Evolutionary conservation across 2,113 vertebrate genomes (phyloP), one percentile per base, ranked within the genome.

Genomic region (Colaptes auratus): DNA sequence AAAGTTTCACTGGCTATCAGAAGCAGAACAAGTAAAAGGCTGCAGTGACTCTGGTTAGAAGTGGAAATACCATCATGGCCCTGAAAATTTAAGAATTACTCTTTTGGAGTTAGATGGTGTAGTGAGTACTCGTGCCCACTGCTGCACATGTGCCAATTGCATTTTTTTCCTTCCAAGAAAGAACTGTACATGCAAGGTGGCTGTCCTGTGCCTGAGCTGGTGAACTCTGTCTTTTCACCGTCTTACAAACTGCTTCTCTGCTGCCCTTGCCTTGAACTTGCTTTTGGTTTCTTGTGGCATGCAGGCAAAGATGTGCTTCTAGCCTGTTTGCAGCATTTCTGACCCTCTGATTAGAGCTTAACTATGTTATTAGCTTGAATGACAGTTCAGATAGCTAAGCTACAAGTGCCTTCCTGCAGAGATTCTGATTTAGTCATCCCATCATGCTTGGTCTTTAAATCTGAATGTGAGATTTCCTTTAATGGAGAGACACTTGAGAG

Each of bases 141-240:
- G 55, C 48, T 64, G 25, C 35, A 58, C 8, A 0, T 20, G 48
- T 52, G 31, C 50, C 74, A 76, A 0, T 42, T 86, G 46, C 60
- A 11, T 46, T 87, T 85, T 85, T 39, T 67, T 71, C n/a, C 25
- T 73, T 60, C 55, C 76, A 59, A 75, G 55, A 31, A 76, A 13
- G 28, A 89, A 2, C 17, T 53, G 1, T 28, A 23, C 3, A 10
- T 36, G 35, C 7, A 2, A 48, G 74, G 8, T 2, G 1, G 11
- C 30, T 72, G 9, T 66, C 7, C 28, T 6, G 1, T 44, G 50
- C 17, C 66, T 44, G 25, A 42, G 61, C 25, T 65, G 69, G 36
- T 87, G 50, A 90, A 20, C 31, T 69, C 36, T 30, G 1, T 69
- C 39, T 76, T 61, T 39, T 52, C 58, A 78, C 35, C n/a, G 14